Evolutionary conservation across 1,140 invertebrate species (phyloP).

Genomic region (Danaus melanippus): DNA sequence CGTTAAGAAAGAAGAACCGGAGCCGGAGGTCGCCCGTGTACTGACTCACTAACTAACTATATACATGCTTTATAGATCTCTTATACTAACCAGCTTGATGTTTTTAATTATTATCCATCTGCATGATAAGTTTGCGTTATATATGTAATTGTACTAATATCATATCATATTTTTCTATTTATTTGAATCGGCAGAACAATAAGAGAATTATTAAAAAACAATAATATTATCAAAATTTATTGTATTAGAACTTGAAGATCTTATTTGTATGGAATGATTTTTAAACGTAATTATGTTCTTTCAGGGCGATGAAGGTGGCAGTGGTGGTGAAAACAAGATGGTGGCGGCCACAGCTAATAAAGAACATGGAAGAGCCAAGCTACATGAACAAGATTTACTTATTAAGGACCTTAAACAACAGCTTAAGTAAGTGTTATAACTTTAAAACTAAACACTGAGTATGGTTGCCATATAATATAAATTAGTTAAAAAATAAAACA

Average conservation of each 20-base stretch:
- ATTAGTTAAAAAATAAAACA: too few relatives aligned
- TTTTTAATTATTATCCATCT: too few relatives aligned
- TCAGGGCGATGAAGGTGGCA: slow-evolving; percentile 33
- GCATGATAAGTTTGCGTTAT: too few relatives aligned
- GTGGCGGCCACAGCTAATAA: slow-evolving; percentile 27
- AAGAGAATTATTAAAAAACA: too few relatives aligned
- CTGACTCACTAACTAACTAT: too few relatives aligned
- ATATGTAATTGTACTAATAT: too few relatives aligned
- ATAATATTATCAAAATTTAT: too few relatives aligned
- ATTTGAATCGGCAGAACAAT: too few relatives aligned
- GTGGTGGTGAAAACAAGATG: slow-evolving; percentile 28
- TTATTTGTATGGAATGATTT: too few relatives aligned
- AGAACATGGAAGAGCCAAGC: slow-evolving; percentile 60
- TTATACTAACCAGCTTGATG: not conserved
- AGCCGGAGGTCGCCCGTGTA: slow-evolving; percentile 40
- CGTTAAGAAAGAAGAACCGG: slow-evolving; percentile 60
- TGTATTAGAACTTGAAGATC: too few relatives aligned
- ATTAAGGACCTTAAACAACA: slow-evolving; percentile 92
- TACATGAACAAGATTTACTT: slow-evolving; percentile 73
- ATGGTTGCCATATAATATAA: too few relatives aligned
- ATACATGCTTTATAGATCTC: not conserved
- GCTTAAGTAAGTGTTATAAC: slow-evolving; percentile 81
- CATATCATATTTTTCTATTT: too few relatives aligned
- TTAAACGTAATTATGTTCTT: not conserved
- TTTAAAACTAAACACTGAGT: not conserved